These are phyloP conservation scores for Alloplasta piceator DNA, from an alignment of 2,888 invertebrate genomes.

Conservation along the genomic window DNA sequence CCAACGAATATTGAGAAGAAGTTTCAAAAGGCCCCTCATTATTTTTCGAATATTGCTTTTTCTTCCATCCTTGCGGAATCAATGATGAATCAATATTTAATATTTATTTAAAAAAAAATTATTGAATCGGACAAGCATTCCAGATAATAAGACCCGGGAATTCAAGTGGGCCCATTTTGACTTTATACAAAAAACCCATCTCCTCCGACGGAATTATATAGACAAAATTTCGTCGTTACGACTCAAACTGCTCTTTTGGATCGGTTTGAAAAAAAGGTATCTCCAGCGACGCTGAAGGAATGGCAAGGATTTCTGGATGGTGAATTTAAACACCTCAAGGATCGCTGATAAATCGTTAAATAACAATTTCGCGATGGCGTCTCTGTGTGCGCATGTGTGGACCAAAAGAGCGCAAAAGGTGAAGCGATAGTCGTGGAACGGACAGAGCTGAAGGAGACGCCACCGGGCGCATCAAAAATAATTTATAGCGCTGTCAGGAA, in stretches of 20 bases:
- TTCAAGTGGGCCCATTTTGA: too few species aligned
- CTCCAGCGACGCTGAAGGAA: background rate
- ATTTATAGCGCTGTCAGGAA: constrained; percentile 61
- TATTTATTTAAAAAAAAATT: too few species aligned
- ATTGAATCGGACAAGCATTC: too few species aligned
- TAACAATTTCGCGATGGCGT: constrained; percentile 49
- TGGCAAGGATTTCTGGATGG: constrained; percentile 30
- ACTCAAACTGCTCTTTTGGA: background rate
- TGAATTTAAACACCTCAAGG: constrained; percentile 42
- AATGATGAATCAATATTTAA: too few species aligned
- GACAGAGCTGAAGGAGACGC: constrained; percentile 42
- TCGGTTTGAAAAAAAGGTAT: too few species aligned
- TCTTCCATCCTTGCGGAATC: too few species aligned
- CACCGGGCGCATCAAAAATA: constrained; percentile 63
- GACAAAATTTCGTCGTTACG: background rate
- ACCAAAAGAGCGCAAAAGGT: constrained; percentile 31
- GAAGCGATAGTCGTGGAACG: constrained; percentile 27
- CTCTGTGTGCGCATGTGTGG: background rate
- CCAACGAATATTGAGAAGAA: background rate
- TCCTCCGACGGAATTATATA: background rate
- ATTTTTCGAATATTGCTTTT: too few species aligned
- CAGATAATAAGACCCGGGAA: too few species aligned
- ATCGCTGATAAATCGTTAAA: constrained; percentile 62
- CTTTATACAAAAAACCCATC: too few species aligned
- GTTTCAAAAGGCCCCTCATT: too few species aligned